These are phyloP conservation scores for Argyrosomus regius DNA, from an alignment of 2,797 vertebrate species.

Conservation along the genomic window DNA sequence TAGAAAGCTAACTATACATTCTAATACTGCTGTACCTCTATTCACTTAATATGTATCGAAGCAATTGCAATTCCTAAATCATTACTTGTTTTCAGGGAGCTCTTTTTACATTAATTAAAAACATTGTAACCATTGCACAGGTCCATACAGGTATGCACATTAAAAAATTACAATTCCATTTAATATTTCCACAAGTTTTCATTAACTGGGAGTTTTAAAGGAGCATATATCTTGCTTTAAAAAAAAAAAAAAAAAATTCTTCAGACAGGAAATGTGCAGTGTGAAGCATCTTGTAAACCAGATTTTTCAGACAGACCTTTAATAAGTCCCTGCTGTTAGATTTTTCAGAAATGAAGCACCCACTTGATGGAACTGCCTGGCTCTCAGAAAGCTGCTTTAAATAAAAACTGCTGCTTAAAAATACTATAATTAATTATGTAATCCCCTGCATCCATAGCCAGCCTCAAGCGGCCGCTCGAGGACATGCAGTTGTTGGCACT, in stretches of 20 bases:
- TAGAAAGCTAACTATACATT: constrained; percentile 37
- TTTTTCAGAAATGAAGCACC: constrained; percentile 30
- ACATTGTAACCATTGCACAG: background rate
- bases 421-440: background rate
- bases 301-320: constrained; percentile 25
- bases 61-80: constrained; percentile 3
- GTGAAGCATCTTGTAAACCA: constrained; percentile 4
- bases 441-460: background rate
- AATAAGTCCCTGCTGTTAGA: constrained; percentile 7
- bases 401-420: constrained; percentile 12
- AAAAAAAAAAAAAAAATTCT: background rate
- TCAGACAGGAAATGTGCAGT: background rate
- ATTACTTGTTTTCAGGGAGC: background rate
- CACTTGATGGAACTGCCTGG: constrained; percentile 13
- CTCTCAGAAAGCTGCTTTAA: background rate
- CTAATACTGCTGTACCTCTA: constrained; percentile 16
- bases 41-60: constrained; percentile 14
- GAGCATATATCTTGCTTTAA: background rate
- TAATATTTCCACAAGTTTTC: background rate
- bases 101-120: background rate
- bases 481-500: too few species aligned
- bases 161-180: background rate
- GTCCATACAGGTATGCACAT: background rate
- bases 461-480: too few species aligned
- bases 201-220: constrained; percentile 10